These are phyloP conservation scores for Chrysolina oricalcia DNA, from an alignment of 2,888 invertebrate species.

Conservation along the genomic window DNA sequence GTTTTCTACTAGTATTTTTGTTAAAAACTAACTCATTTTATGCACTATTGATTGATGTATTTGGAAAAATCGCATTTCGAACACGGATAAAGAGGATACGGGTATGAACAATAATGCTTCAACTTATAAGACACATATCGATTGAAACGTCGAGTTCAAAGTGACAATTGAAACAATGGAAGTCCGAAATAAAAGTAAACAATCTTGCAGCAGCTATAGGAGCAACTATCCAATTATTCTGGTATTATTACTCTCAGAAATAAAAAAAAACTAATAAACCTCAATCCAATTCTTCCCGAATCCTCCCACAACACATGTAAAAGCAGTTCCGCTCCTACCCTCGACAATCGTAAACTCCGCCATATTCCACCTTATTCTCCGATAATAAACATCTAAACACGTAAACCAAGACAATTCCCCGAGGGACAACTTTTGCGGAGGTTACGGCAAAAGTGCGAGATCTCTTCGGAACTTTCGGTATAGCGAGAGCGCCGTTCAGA, in stretches of 20 bases:
- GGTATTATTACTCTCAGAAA: neutral
- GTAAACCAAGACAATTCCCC: constrained; percentile 61
- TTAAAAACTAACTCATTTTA: too few relatives aligned
- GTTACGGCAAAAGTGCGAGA: constrained; percentile 52
- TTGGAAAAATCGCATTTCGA: too few relatives aligned
- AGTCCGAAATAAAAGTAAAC: too few relatives aligned
- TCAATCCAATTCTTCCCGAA: neutral
- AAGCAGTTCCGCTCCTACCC: constrained; percentile 39
- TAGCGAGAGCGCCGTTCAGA: constrained; percentile 52
- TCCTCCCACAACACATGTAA: constrained; percentile 44
- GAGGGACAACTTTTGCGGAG: constrained; percentile 49
- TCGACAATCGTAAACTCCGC: constrained; percentile 35
- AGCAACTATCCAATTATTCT: too few relatives aligned
- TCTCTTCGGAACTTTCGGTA: constrained; percentile 43
- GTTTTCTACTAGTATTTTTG: too few relatives aligned
- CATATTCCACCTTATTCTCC: constrained; percentile 45
- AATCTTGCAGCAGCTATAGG: too few relatives aligned
- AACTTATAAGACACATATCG: too few relatives aligned
- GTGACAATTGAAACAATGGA: too few relatives aligned
- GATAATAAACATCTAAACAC: constrained; percentile 59
- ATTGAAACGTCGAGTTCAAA: too few relatives aligned
- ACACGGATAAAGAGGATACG: too few relatives aligned
- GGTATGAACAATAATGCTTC: too few relatives aligned
- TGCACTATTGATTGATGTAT: too few relatives aligned
- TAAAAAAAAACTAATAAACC: neutral